phyloP scores from a whole-genome alignment of 2,888 invertebrate genomes.

The Drosophila robusta region DNA sequence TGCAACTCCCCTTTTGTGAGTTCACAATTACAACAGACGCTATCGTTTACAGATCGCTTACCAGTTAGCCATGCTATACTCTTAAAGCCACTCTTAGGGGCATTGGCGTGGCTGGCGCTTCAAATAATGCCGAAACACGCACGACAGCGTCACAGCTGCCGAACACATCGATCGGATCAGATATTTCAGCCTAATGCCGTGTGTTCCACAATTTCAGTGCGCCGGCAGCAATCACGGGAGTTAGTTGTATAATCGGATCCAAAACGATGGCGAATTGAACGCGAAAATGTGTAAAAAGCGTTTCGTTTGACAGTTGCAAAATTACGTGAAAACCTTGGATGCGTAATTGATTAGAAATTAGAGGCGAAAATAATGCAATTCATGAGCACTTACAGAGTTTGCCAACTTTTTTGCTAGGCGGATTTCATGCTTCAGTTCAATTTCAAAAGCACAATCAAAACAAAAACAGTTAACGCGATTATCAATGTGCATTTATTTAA shows the following conservation, averaged over 20 bases:
- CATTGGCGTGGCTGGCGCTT: no score
- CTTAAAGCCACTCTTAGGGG: no score
- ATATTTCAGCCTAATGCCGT: slow-evolving; percentile 44
- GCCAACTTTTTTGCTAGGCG: slow-evolving; percentile 62
- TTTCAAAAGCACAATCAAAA: slow-evolving; percentile 15
- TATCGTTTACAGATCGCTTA: not conserved
- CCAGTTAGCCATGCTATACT: no score
- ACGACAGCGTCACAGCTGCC: slow-evolving; percentile 45
- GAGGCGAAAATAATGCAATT: slow-evolving; percentile 66
- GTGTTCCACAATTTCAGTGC: slow-evolving; percentile 49
- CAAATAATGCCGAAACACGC: slow-evolving; percentile 23
- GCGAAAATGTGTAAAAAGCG: slow-evolving; percentile 48
- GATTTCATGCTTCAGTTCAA: slow-evolving; percentile 59
- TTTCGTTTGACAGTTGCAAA: slow-evolving; percentile 51
- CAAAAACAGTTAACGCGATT: slow-evolving; percentile 47
- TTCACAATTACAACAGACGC: not conserved
- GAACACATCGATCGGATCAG: slow-evolving; percentile 50
- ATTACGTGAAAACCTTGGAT: slow-evolving; percentile 63
- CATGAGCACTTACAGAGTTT: slow-evolving; percentile 47
- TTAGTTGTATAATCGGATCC: slow-evolving; percentile 41
- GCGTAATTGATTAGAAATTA: slow-evolving; percentile 60
- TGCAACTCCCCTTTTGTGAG: not conserved
- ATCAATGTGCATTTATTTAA: slow-evolving; percentile 71
- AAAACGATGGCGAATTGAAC: slow-evolving; percentile 2
- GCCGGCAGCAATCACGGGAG: slow-evolving; percentile 63